Evolutionary conservation across 2,113 vertebrate genomes (phyloP).

Genomic region (Proterorhinus semilunaris): DNA sequence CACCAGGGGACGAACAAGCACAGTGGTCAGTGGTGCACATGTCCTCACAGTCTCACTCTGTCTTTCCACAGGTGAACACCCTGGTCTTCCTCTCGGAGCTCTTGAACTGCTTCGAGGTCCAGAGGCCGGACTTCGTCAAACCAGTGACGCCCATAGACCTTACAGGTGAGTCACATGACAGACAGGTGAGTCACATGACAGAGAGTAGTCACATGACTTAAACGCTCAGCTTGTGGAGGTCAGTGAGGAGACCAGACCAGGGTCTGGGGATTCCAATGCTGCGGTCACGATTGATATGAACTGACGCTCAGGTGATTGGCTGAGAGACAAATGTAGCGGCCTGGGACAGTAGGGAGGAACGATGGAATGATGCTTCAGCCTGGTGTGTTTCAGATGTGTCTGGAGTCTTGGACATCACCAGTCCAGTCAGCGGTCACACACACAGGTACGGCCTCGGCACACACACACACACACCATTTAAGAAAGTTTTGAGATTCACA

Average conservation of each 20-base stretch:
- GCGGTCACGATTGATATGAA: no score
- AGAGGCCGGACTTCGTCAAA: conserved; percentile 84
- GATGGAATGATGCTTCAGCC: background rate
- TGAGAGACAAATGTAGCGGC: background rate
- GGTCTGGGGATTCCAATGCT: no score
- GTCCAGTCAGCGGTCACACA: conserved; percentile 65
- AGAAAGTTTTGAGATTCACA: no score
- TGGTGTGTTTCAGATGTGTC: conserved; percentile 58
- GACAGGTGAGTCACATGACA: background rate
- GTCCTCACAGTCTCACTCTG: background rate
- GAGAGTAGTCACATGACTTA: no score
- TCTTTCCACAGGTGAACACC: conserved; percentile 80
- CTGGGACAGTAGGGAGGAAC: background rate
- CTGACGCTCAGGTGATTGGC: background rate
- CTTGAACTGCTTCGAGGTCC: conserved; percentile 84
- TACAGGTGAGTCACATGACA: conserved; percentile 64
- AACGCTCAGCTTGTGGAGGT: no score
- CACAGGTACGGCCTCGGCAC: conserved; percentile 57
- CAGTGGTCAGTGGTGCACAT: no score
- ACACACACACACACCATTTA: background rate
- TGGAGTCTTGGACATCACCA: conserved; percentile 59
- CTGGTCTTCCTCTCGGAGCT: conserved; percentile 86
- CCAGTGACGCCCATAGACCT: conserved; percentile 79
- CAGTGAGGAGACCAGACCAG: no score
- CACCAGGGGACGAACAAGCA: no score